Conservation (phyloP, 2,113 vertebrate genomes). For the Pseudopipra pipra region DNA sequence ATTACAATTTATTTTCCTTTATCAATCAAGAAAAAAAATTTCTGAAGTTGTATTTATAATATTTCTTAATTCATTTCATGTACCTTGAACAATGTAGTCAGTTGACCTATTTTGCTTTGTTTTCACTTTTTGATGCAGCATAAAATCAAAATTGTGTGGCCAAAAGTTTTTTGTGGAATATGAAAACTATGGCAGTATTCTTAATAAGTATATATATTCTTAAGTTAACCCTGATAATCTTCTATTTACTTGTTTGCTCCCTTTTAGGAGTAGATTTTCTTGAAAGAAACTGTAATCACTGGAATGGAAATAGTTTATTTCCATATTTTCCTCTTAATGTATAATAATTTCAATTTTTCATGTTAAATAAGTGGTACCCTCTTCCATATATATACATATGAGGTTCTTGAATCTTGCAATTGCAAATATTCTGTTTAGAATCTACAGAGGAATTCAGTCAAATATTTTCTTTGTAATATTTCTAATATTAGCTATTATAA, state of each 20-base stretch:
- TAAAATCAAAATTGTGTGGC: neutral
- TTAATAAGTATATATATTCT: neutral
- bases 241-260: neutral
- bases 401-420: neutral
- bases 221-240: neutral
- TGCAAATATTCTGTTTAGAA: neutral
- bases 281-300: neutral
- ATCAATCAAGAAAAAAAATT: neutral
- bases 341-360: neutral
- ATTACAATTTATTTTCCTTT: neutral
- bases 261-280: neutral
- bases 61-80: neutral
- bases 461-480: neutral
- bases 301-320: neutral
- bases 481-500: neutral
- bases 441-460: neutral
- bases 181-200: neutral
- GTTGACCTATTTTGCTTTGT: neutral
- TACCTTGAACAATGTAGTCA: neutral
- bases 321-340: neutral
- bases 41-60: neutral
- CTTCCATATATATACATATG: neutral
- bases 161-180: neutral
- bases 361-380: neutral
- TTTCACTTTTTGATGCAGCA: neutral